Evolutionary conservation across 2,888 invertebrate genomes (phyloP).

Genomic region (Volucella zonaria): DNA sequence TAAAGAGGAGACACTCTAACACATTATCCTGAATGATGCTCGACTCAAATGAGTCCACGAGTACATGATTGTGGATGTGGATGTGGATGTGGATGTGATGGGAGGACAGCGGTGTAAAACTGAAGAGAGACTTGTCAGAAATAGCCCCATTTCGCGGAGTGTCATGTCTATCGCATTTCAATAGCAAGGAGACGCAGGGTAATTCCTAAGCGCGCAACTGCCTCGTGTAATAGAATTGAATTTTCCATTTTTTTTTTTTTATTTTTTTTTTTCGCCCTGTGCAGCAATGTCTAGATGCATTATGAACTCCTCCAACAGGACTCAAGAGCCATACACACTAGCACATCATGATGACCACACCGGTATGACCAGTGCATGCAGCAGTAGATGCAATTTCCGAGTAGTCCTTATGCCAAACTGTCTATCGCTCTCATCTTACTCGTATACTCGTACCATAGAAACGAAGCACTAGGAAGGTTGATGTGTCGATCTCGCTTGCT

Average conservation of each 20-base stretch:
- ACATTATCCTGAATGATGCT: slow-evolving; percentile 73
- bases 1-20: slow-evolving; percentile 59
- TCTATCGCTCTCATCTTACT: slow-evolving; percentile 62
- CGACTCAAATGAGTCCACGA: slow-evolving; percentile 66
- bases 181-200: slow-evolving; percentile 38
- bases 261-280: slow-evolving; percentile 37
- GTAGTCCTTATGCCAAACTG: slow-evolving; percentile 58
- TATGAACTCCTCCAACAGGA: slow-evolving; percentile 72
- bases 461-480: neutral
- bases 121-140: slow-evolving; percentile 37
- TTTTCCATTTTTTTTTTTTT: neutral
- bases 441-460: slow-evolving; percentile 2
- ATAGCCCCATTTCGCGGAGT: slow-evolving; percentile 67
- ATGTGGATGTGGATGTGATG: neutral
- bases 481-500: slow-evolving; percentile 61
- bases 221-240: slow-evolving; percentile 55
- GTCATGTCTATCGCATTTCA: slow-evolving; percentile 62
- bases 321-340: slow-evolving; percentile 71
- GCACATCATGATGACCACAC: slow-evolving; percentile 61
- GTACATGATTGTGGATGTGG: slow-evolving; percentile 7
- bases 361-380: slow-evolving; percentile 26
- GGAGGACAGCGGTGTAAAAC: neutral
- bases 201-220: slow-evolving; percentile 38
- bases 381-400: slow-evolving; percentile 24
- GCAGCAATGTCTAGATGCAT: slow-evolving; percentile 69